Evolutionary conservation across 2,888 invertebrate species (phyloP).

Genomic region (Muschampia plurimacula): DNA sequence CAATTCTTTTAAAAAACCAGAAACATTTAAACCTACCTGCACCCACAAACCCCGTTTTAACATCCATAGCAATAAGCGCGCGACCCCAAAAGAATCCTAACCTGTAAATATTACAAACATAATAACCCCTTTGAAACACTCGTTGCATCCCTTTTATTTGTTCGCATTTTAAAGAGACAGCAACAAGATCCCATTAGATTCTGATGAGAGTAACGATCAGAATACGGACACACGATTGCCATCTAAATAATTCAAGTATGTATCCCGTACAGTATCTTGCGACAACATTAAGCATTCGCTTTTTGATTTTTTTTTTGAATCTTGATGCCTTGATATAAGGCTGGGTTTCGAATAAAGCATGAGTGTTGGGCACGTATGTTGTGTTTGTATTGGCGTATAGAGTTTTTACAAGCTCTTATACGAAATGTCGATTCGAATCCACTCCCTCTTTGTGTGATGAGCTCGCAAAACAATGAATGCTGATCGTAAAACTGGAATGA

Average conservation of each 20-base stretch:
- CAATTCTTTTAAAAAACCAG: not conserved
- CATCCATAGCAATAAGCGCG: constrained; percentile 23
- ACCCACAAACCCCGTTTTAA: constrained; percentile 18
- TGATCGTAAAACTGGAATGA: constrained; percentile 67
- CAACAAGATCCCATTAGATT: constrained; percentile 61
- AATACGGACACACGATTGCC: constrained; percentile 80
- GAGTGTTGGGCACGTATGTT: constrained; percentile 32
- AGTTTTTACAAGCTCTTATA: constrained; percentile 82
- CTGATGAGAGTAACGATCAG: constrained; percentile 81
- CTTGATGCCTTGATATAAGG: constrained; percentile 48
- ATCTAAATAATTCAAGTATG: constrained; percentile 83
- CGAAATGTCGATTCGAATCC: constrained; percentile 81
- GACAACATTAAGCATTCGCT: constrained; percentile 49
- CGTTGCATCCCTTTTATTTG: constrained; percentile 53
- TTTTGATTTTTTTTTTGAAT: not conserved
- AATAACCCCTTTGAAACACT: constrained; percentile 39
- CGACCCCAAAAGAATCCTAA: constrained; percentile 42
- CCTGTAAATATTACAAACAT: constrained; percentile 45
- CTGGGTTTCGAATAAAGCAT: constrained; percentile 43
- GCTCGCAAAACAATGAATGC: constrained; percentile 76
- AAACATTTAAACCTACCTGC: not conserved
- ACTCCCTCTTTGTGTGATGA: constrained; percentile 64
- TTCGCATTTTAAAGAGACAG: constrained; percentile 51
- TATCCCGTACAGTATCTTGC: constrained; percentile 67
- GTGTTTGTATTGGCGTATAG: constrained; percentile 60